phyloP scores from a whole-genome alignment of 2,113 vertebrate genomes.

The Lethenteron camtschaticum region DNA sequence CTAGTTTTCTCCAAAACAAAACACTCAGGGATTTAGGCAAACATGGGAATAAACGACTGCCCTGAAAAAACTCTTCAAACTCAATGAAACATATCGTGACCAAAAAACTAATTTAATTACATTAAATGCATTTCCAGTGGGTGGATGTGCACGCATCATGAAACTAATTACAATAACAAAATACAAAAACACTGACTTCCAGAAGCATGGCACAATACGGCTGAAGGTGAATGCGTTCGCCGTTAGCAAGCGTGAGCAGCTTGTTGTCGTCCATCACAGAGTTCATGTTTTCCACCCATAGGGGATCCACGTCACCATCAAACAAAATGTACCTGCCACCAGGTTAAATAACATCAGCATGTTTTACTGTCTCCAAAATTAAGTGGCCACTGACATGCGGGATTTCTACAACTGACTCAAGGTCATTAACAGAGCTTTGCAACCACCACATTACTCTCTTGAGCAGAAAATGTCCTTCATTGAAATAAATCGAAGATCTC shows the following conservation, averaged over 20 bases:
- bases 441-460: no score
- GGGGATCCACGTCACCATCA: conserved; percentile 81
- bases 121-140: no score
- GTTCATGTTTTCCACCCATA: conserved; percentile 99
- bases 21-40: not conserved
- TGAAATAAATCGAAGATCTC: no score
- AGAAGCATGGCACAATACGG: conserved; percentile 69
- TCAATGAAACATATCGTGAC: no score
- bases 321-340: conserved; percentile 66
- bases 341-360: not conserved
- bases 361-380: no score
- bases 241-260: conserved; percentile 71
- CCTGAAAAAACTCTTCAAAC: no score
- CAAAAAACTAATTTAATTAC: no score
- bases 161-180: not conserved
- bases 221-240: conserved; percentile 75
- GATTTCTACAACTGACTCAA: no score
- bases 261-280: conserved; percentile 98
- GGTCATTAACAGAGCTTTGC: no score
- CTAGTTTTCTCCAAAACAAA: not conserved
- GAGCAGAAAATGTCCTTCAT: no score
- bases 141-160: not conserved
- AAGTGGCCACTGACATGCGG: no score
- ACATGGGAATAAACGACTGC: no score
- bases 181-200: conserved; percentile 27